A percentile compares a stretch with the other conserved stretches of the same genome.
Evolutionary conservation across 2,797 vertebrate genomes (phyloP).

Genomic region (Scolopax rusticola): DNA sequence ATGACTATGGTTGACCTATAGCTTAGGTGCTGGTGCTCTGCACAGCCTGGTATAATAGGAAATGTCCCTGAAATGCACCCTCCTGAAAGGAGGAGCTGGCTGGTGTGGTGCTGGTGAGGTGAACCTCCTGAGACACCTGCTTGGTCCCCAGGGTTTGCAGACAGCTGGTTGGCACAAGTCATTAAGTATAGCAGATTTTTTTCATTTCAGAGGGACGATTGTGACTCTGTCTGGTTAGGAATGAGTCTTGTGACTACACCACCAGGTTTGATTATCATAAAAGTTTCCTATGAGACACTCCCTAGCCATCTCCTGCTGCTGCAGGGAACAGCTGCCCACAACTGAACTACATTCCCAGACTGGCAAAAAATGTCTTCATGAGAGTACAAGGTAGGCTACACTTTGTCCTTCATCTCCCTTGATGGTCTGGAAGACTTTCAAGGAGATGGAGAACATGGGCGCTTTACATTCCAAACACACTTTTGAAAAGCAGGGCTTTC

Average conservation of each 20-base stretch:
- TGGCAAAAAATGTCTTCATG: not conserved
- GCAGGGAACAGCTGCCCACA: not conserved
- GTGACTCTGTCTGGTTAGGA: not conserved
- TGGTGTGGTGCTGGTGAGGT: not conserved
- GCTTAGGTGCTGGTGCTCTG: not conserved
- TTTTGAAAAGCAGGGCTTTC: not conserved
- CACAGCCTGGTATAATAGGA: not conserved
- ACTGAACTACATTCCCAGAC: not conserved
- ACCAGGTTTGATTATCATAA: not conserved
- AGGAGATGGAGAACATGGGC: not conserved
- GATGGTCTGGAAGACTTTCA: not conserved
- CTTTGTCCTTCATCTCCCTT: not conserved
- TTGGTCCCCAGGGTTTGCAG: rapidly evolving
- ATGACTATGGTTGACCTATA: not conserved
- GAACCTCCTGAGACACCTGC: not conserved
- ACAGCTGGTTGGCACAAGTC: not conserved
- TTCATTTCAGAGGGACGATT: not conserved
- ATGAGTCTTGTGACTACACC: not conserved
- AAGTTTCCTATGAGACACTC: not conserved
- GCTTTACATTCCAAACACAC: not conserved
- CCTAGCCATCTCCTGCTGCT: not conserved
- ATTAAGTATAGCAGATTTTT: not conserved
- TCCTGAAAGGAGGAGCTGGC: not conserved
- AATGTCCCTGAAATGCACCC: not conserved
- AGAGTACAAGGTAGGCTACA: not conserved